Conservation (phyloP, 2,113 vertebrate species). For the Empidonax traillii region DNA sequence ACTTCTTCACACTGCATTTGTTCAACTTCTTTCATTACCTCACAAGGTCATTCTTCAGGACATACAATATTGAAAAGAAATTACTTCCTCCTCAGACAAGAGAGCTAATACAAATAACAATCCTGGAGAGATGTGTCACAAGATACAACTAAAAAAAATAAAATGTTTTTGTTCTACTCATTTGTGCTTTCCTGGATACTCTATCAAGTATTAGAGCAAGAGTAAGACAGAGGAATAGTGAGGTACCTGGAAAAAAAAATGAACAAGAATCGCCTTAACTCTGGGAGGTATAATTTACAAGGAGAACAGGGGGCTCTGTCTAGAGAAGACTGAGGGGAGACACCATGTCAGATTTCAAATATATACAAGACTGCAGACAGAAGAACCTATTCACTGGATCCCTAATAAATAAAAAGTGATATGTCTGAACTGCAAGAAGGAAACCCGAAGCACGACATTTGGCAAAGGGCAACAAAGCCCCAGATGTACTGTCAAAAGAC, state of each 20-base stretch:
- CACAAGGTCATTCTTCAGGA: background rate
- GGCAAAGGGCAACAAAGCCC: background rate
- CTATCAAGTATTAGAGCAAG: background rate
- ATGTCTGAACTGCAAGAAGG: background rate
- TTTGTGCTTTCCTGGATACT: background rate
- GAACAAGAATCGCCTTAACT: background rate
- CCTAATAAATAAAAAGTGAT: background rate
- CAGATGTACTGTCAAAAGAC: background rate
- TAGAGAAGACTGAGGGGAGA: background rate
- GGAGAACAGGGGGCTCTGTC: background rate
- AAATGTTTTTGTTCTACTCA: background rate
- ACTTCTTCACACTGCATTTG: background rate
- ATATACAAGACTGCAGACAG: background rate
- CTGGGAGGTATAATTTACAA: background rate
- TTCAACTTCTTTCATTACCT: background rate
- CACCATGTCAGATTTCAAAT: background rate
- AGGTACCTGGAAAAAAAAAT: background rate
- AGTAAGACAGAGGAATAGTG: background rate
- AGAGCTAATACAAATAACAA: background rate
- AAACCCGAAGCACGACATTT: background rate
- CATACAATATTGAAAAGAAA: background rate
- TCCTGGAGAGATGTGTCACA: background rate
- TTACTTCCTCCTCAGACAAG: background rate
- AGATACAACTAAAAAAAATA: background rate
- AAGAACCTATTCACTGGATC: background rate